phyloP scores from a whole-genome alignment of 2,888 invertebrate genomes.

The Zele albiditarsus region DNA sequence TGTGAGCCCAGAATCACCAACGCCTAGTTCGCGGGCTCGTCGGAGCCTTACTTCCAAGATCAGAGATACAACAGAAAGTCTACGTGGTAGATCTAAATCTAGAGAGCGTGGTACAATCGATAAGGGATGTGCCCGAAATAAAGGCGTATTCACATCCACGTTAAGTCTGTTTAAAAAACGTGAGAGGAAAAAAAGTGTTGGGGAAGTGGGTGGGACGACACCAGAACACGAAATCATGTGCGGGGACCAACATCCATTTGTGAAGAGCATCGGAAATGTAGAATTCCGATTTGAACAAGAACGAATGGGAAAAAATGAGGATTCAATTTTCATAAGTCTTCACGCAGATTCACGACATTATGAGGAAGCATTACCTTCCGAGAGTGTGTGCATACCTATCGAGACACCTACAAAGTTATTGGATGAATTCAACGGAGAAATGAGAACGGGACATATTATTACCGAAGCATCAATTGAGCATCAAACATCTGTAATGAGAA shows the following conservation, averaged over 20 bases:
- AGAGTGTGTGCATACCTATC: conserved; percentile 67
- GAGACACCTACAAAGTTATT: conserved; percentile 66
- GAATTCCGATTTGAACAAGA: conserved; percentile 65
- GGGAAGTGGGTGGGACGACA: conserved; percentile 55
- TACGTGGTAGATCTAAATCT: conserved; percentile 70
- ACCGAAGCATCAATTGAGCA: conserved; percentile 70
- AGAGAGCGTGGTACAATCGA: conserved; percentile 64
- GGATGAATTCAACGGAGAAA: conserved; percentile 65
- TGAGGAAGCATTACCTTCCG: conserved; percentile 66
- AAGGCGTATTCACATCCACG: conserved; percentile 71
- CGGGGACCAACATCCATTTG: conserved; percentile 49
- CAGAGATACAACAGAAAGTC: conserved; percentile 70
- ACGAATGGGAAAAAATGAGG: conserved; percentile 51
- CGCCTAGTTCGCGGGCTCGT: conserved; percentile 63
- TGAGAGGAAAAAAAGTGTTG: conserved; percentile 67
- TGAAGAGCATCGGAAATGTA: conserved; percentile 65
- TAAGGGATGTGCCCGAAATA: conserved; percentile 66
- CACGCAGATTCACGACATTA: conserved; percentile 64
- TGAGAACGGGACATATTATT: conserved; percentile 59
- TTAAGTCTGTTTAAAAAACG: conserved; percentile 69
- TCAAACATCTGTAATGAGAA: conserved; percentile 51
- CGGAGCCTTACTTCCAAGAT: conserved; percentile 69
- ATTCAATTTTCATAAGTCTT: conserved; percentile 58
- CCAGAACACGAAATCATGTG: conserved; percentile 46
- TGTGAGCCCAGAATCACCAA: conserved; percentile 70